Evolutionary conservation across 92 coral and sea anemone genomes (phyloP), one percentile per base, ranked within the genome.

Genomic region (Actinostola sp.): DNA sequence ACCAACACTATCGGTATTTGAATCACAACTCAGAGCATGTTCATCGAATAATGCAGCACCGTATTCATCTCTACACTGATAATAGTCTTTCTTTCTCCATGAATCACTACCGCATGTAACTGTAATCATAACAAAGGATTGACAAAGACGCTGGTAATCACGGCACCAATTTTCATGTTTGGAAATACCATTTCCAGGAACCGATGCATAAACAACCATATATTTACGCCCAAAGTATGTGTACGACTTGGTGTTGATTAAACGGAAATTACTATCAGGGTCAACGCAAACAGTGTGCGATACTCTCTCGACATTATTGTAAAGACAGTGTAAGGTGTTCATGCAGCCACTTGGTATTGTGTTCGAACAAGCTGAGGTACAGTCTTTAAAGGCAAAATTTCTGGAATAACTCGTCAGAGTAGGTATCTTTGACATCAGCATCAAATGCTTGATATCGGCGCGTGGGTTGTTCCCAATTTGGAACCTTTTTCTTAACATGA

Each of bases 111-210:
- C 81, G 29, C 89, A 85, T 38, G 74, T 63, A n/a, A 85, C 61
- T 20, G 89, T 85, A 26, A 76, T 61, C 61, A 30, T 45, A 8
- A 25, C 66, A 26, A 85, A 52, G 20, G 85, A 73, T 45, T 73
- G 69, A 29, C 89, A 85, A n/a, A 79, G 63, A 13, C 81, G 81
- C 52, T 67, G 78, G 52, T 85, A 85, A 26, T 85, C 89, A 0
- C 36, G 16, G 43, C 89, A 85, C 89, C 89, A 85, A 13, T 60
- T 79, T 1, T 67, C 73, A 32, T 79, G 77, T 52, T 78, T 69
- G 0, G 89, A 67, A 7, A 61, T 31, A 0, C 82, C 81, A 50
- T 68, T 53, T 11, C 41, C 60, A 19, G 84, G 84, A 0, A 79
- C 43, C 33, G 39, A 16, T 0, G 76, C 85, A 12, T 71, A 72